Evolutionary conservation across 2,888 invertebrate species (phyloP).

Genomic region (Lasioglossum zephyrum): DNA sequence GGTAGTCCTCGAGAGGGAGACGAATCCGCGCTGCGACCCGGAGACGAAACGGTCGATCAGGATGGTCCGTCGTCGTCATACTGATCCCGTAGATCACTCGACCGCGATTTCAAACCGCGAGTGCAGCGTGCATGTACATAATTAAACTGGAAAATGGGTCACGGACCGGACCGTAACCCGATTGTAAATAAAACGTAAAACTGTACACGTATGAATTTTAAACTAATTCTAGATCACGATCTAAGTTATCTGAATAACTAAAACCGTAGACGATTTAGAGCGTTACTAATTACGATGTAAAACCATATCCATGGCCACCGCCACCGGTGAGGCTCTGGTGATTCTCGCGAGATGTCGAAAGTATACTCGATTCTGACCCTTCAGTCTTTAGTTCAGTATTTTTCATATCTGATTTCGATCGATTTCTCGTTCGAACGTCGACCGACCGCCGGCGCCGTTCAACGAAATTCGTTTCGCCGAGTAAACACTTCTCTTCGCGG

Average conservation of each 20-base stretch:
- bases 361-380: background rate
- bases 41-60: background rate
- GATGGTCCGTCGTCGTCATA: background rate
- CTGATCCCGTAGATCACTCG: background rate
- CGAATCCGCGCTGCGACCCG: background rate
- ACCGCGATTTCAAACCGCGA: background rate
- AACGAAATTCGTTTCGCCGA: background rate
- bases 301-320: conserved; percentile 77
- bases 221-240: conserved; percentile 68
- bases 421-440: background rate
- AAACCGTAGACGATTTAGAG: conserved; percentile 72
- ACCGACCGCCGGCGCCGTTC: background rate
- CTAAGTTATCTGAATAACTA: conserved; percentile 69
- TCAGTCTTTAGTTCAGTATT: background rate
- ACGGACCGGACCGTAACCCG: conserved; percentile 32
- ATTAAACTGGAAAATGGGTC: conserved; percentile 9
- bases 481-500: background rate
- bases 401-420: background rate
- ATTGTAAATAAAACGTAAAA: conserved; percentile 70
- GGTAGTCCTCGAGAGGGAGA: background rate
- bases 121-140: conserved; percentile 43
- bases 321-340: conserved; percentile 11
- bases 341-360: conserved; percentile 3
- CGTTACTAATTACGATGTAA: conserved; percentile 72
- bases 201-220: conserved; percentile 67